phyloP scores from a whole-genome alignment of 2,888 invertebrate genomes.

The Scaptomyza reducta region DNA sequence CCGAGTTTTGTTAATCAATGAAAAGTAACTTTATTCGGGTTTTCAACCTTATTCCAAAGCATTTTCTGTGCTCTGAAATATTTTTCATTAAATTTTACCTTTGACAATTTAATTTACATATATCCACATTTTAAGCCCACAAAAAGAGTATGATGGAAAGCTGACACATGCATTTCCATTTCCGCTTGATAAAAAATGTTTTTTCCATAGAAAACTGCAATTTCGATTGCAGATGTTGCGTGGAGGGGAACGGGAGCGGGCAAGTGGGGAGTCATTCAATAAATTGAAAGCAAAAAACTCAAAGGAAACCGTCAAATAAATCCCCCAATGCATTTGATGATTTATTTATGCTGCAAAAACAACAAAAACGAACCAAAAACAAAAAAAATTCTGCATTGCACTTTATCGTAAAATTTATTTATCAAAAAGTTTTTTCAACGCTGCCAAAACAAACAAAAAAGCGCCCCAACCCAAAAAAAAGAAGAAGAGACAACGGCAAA shows the following conservation, averaged over 20 bases:
- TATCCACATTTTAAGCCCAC: not conserved
- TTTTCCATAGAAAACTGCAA: constrained; percentile 37
- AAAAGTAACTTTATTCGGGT: too few relatives aligned
- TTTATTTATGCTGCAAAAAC: constrained; percentile 67
- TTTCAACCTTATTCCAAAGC: too few relatives aligned
- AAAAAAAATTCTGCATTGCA: constrained; percentile 63
- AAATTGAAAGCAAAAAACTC: constrained; percentile 35
- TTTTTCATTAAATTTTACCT: not conserved
- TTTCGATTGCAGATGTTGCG: constrained; percentile 7
- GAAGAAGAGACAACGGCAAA: constrained; percentile 26
- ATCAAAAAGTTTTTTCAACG: constrained; percentile 60
- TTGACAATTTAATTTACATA: constrained; percentile 3
- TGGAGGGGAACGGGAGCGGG: not conserved
- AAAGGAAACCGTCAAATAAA: constrained; percentile 33
- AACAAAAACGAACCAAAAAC: constrained; percentile 11
- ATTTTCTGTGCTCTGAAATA: not conserved
- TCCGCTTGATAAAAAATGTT: constrained; percentile 36
- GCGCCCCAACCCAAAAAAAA: not conserved
- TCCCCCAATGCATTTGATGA: constrained; percentile 65
- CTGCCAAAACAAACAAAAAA: constrained; percentile 62
- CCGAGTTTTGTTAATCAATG: too few relatives aligned
- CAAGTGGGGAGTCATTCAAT: constrained; percentile 21
- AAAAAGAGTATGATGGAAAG: not conserved
- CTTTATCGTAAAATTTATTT: constrained; percentile 72
- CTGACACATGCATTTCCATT: constrained; percentile 53